Evolutionary conservation across 92 coral and sea anemone species (phyloP), one percentile per base, ranked within the genome.

Genomic region (Isaurus tuberculatus): DNA sequence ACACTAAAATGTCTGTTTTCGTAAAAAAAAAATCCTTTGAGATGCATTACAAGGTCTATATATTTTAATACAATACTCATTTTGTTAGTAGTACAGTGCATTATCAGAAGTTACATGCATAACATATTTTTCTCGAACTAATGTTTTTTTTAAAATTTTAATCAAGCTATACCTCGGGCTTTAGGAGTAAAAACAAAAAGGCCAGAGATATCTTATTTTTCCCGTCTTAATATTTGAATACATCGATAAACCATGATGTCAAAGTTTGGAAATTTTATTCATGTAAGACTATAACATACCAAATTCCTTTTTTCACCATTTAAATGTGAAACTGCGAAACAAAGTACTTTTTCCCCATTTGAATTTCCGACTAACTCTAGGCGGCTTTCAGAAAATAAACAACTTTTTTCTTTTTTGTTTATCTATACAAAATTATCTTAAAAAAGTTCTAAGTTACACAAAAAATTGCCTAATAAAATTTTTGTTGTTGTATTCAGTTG

Each of bases 391-490:
- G 33, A 37, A 58, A 58, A 36, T 77, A 77, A 36, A 58, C 51
- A 58, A n/a, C 8, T 43, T 55, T 73, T 58, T 53, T 25, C 20
- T 36, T 58, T 77, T 77, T 20, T n/a, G 22, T 58, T 77, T 58
- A 77, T 22, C 51, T 15, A 77, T 77, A 77, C 70, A 58, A 77
- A 77, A 77, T 60, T 77, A 49, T 58, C 69, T 33, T 77, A 77
- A 23, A 77, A 77, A 58, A 77, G 22, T 42, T 77, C 57, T 23
- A 33, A 58, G 82, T 32, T 61, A 77, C 68, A 58, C 14, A 58
- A 77, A 23, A n/a, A 22, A 55, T 60, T 77, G 70, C 26, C 63
- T 57, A 77, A 77, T 51, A 17, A 30, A 8, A 46, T 74, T 74
- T 49, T 30, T 19, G 13, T 29, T 29, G 14, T 77, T n/a, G 33